Conservation (phyloP, 2,888 invertebrate species). For the Lordiphosa andalusiaca region DNA sequence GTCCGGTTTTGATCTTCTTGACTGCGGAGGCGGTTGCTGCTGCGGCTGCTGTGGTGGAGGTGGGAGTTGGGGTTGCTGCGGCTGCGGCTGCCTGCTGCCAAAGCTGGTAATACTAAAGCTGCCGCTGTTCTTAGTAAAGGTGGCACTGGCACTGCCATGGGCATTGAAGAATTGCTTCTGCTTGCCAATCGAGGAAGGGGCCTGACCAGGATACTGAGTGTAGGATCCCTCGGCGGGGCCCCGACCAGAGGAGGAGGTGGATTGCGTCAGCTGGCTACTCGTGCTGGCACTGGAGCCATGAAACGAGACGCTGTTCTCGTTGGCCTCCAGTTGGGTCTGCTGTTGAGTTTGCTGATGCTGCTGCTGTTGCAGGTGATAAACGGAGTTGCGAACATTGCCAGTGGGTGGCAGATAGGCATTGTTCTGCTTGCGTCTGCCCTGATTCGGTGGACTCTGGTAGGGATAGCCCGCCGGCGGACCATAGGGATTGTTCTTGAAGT, state of each 20-base stretch:
- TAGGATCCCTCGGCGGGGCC: slow-evolving; percentile 78
- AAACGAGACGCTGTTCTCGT: slow-evolving; percentile 64
- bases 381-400: slow-evolving; percentile 61
- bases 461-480: slow-evolving; percentile 72
- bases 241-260: slow-evolving; percentile 33
- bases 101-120: slow-evolving; percentile 67
- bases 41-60: slow-evolving; percentile 11
- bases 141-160: slow-evolving; percentile 61
- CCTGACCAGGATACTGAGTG: slow-evolving; percentile 53
- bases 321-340: slow-evolving; percentile 49
- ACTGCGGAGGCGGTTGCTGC: slow-evolving; percentile 18
- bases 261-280: slow-evolving; percentile 54
- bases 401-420: slow-evolving; percentile 79
- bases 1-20: slow-evolving; percentile 40
- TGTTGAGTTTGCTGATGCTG: slow-evolving; percentile 42
- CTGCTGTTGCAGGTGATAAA: slow-evolving; percentile 56
- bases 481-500: slow-evolving; percentile 80
- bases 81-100: slow-evolving; percentile 56
- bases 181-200: slow-evolving; percentile 27
- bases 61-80: slow-evolving; percentile 20
- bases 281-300: slow-evolving; percentile 53
- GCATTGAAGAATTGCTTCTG: slow-evolving; percentile 73
- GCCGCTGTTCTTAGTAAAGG: slow-evolving; percentile 61
- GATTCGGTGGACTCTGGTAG: slow-evolving; percentile 60
- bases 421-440: slow-evolving; percentile 71